Base-by-base conservation (phyloP, 1,140 invertebrate species). In the Drosophila cardini region DNA sequence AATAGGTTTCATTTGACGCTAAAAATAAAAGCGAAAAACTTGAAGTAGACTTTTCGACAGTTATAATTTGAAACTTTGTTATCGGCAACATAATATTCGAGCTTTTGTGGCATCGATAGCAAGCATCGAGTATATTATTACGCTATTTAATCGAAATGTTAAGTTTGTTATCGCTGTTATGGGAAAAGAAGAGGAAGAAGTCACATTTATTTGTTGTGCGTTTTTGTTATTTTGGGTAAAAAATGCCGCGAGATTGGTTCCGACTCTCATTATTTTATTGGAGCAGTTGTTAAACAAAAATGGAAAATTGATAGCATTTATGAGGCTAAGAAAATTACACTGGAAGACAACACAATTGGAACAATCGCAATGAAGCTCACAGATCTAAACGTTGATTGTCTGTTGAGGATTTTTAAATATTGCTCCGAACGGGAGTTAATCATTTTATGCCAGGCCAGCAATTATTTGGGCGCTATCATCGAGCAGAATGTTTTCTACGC, bases 371-470 rank as follows among this genome's bases (percentile, higher is more conserved):
- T 90, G 56, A 74, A 65, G 53, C 60, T 90, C 6, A 87, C 60
- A 2, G 90, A 92, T 52, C 69, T 92, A 5, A 86, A 81, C 57
- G 18, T 82, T 7, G 78, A 92, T 56, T 91, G 89, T 53, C 71
- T 92, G 5, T 50, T 92, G 11, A 15, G 34, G 10, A 78, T 92
- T 30, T 90, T 92, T 46, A 58, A 53, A 30, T 86, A 80, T 50
- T 87, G 81, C 9, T 62, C 69, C 4, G 86, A 91, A 30, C 42
- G 53, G 0, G 91, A 92, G 2, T 55, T 90, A 3, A n/a, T 82
- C 11, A 76, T 63, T 36, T 38, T 92, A 6, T 73, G 72, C 34
- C 32, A 71, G n/a, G 83, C 81, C 0, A 72, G 43, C 48, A 56
- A 26, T n/a, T 40, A 56, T n/a, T 34, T 92, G 0, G 57, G 70